These are phyloP conservation scores for Aurelia coerulea DNA, from an alignment of 30 jellyfish, hydroid and myxozoan genomes.

Conservation along the genomic window DNA sequence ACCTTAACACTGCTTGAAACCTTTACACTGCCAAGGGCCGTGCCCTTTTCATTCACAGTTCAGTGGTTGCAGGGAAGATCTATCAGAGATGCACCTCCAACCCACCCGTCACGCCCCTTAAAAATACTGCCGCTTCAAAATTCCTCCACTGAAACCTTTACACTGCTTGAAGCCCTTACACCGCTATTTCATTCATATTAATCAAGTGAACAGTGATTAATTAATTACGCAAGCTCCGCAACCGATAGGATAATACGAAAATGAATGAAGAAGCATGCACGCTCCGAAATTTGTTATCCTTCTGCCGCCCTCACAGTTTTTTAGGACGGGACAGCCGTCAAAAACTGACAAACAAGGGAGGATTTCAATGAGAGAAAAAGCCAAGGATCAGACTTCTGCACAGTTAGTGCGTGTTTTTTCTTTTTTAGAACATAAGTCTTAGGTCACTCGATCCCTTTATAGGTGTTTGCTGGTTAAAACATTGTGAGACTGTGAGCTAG, in stretches of 20 bases:
- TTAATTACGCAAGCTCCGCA: slow-evolving; percentile 1
- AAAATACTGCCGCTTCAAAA: too few relatives aligned
- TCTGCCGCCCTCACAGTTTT: slow-evolving; percentile 58
- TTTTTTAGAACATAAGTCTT: neutral
- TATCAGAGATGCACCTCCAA: too few relatives aligned
- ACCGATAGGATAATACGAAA: neutral
- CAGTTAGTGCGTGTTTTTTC: slow-evolving; percentile 36
- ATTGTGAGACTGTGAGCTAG: too few relatives aligned
- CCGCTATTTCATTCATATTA: neutral
- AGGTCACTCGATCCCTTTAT: slow-evolving; percentile 58
- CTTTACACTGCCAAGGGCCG: too few relatives aligned
- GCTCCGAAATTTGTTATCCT: slow-evolving; percentile 23
- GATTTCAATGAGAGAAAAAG: slow-evolving; percentile 15
- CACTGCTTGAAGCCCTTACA: too few relatives aligned
- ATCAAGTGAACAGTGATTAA: neutral
- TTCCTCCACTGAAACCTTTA: too few relatives aligned
- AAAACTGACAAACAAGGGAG: slow-evolving; percentile 22
- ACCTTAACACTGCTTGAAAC: too few relatives aligned
- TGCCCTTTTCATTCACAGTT: too few relatives aligned
- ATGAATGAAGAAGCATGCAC: neutral
- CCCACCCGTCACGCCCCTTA: too few relatives aligned
- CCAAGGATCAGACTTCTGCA: slow-evolving; percentile 43
- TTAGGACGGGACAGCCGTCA: slow-evolving; percentile 10
- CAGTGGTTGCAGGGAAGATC: too few relatives aligned
- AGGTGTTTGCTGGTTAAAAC: neutral